Evolutionary conservation across 1,140 invertebrate species (phyloP).

Genomic region (Venustaconcha ellipsiformis): DNA sequence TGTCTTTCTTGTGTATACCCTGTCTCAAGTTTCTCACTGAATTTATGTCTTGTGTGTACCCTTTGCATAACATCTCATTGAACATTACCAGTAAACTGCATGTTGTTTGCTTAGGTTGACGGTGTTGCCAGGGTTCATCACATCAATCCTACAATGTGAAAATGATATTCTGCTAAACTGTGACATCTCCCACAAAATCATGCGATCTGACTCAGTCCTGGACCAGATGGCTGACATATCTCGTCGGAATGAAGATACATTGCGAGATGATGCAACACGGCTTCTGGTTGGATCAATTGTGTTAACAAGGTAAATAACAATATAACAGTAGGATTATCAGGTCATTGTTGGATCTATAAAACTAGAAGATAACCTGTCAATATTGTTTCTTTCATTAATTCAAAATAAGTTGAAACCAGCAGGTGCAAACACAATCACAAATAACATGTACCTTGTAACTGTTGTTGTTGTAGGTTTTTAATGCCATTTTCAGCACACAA

Average conservation of each 20-base stretch:
- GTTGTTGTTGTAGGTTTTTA: too few species aligned
- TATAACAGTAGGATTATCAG: too few species aligned
- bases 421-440: too few species aligned
- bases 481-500: too few species aligned
- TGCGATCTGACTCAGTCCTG: slow-evolving; percentile 80
- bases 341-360: too few species aligned
- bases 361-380: too few species aligned
- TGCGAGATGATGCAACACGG: slow-evolving; percentile 72
- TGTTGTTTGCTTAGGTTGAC: slow-evolving; percentile 73
- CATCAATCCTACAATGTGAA: slow-evolving; percentile 85
- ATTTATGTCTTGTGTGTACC: too few species aligned
- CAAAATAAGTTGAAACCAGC: too few species aligned
- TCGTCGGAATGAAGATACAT: slow-evolving; percentile 65
- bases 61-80: background rate
- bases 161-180: slow-evolving; percentile 86
- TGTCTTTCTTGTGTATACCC: background rate
- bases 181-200: slow-evolving; percentile 85
- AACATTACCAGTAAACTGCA: background rate
- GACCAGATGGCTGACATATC: slow-evolving; percentile 77
- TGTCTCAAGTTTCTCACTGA: too few species aligned
- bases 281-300: slow-evolving; percentile 80
- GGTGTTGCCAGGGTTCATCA: slow-evolving; percentile 88
- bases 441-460: too few species aligned
- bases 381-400: too few species aligned
- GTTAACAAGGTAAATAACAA: slow-evolving; percentile 75